Base-by-base conservation (phyloP, 1,140 invertebrate genomes). In the Penaeus vannamei region DNA sequence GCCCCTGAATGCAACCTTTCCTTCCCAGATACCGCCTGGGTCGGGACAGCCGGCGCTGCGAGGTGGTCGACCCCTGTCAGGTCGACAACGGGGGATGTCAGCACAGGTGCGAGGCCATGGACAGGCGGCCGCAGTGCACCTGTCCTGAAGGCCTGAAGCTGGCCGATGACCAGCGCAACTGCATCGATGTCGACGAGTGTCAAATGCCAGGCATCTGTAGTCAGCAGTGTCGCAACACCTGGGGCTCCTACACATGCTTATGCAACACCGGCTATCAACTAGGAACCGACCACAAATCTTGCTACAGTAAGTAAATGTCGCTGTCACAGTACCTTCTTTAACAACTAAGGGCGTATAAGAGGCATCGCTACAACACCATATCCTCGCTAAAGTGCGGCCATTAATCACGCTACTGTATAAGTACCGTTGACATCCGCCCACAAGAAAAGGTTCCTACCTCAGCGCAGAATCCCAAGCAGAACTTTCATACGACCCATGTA, bases 201-300 rank as follows among this genome's bases (percentile, higher is more conserved):
- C 42, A 62, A 69, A 17, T 90, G 90, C 84, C 92, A 91, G 85
- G 91, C 92, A 29, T 88, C 90, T 93, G 93, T 80, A 84, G 90
- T 19, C 93, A 93, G 19, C 69, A 87, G 22, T 93, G 93, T 89
- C 89, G 79, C 5, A 93, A 93, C 90, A 93, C 92, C 8, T 91
- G 92, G 42, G 93, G 93, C 36, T 92, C 91, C 17, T 95, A 94
- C 91, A 94, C 94, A 90, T 96, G 95, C 92, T 93, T 93, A 10
- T 96, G 95, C 92, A 94, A 82, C 42, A 26, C 86, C 8, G 87
- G 90, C 12, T 89, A 89, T 59, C 86, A 90, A 26, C 83, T 89
- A 14, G 85, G 80, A 8, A 59, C 83, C 20, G 90, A 91, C 82
- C 29, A 85, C 42, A 85, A 60, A 64, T 83, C 82, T 5, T 91